Base-by-base conservation (phyloP, 2,888 invertebrate genomes). In the Spicauda simplicius region DNA sequence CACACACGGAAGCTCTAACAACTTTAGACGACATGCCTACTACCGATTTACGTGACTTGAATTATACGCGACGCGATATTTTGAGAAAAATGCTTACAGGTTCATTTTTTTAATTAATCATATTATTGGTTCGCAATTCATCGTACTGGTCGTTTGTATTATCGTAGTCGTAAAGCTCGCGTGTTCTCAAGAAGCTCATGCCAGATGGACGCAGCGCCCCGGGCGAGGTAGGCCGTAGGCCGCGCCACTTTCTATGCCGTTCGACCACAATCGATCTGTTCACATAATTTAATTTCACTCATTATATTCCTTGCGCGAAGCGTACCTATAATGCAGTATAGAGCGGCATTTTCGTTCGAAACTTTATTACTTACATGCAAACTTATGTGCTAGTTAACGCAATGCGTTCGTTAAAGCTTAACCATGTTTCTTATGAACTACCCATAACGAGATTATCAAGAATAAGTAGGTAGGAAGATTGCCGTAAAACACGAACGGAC, bases 241-340 rank as follows among this genome's bases (percentile, higher is more conserved):
- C 70, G 74, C 68, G 71, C 74, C 69, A 78, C 83, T 82, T 82
- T 83, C 84, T 80, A 79, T 73, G 72, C 73, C 69, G 68, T 70
- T 73, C 69, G 71, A 72, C 73, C 74, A 74, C 76, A 71, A 75
- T 76, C 73, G 74, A 74, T 74, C 71, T 70, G 70, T 72, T 71
- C 73, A 75, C 73, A 75, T 74, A 66, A 75, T 74, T 77, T 76
- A 73, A 79, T 75, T 80, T 75, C 73, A 72, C 72, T 72, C 64
- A 64, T 64, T 64, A 64, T 64, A 68, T 20, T 62, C 62, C 67
- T 61, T 59, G 48, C 50, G 55, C 50, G 61, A 56, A 55, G 45
- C 54, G 50, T 56, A 25, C 25, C 25, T 25, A 41, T 52, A 37
- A 25, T 50, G n/a, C 18, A 18, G 10, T 18, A 45, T 45, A 45